These are phyloP conservation scores for Drosophila fulvimacula DNA, from an alignment of 2,888 invertebrate genomes.

Conservation along the genomic window DNA sequence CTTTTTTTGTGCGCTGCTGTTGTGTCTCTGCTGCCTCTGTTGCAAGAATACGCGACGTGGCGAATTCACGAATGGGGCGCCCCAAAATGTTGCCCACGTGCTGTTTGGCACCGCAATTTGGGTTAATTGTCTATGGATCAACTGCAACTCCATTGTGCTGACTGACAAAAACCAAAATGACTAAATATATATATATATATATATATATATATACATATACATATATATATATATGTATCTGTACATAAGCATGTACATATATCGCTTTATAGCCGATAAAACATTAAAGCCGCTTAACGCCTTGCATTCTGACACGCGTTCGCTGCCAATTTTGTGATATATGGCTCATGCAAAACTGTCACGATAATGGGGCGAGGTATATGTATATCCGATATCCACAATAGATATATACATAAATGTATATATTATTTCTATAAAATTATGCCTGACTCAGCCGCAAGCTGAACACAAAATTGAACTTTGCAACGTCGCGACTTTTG, in stretches of 20 bases:
- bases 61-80: constrained; percentile 29
- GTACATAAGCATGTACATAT: neutral
- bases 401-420: constrained; percentile 1
- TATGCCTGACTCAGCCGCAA: constrained; percentile 50
- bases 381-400: neutral
- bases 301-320: constrained; percentile 74
- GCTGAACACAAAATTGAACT: constrained; percentile 58
- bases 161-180: constrained; percentile 20
- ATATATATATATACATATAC: neutral
- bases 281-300: constrained; percentile 67
- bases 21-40: constrained; percentile 46
- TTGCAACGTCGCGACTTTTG: constrained; percentile 45
- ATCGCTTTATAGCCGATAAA: constrained; percentile 1
- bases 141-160: constrained; percentile 56
- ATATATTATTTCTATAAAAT: constrained; percentile 17
- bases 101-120: constrained; percentile 63
- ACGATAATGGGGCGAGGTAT: constrained; percentile 36
- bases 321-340: constrained; percentile 60
- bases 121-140: constrained; percentile 77
- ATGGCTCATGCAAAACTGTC: constrained; percentile 59
- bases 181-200: neutral
- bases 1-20: constrained; percentile 22
- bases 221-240: neutral
- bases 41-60: constrained; percentile 63
- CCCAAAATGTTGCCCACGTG: constrained; percentile 71